Evolutionary conservation across 2,888 invertebrate species (phyloP), one percentile per base, ranked within the genome.

Genomic region (Macrophya annulata): DNA sequence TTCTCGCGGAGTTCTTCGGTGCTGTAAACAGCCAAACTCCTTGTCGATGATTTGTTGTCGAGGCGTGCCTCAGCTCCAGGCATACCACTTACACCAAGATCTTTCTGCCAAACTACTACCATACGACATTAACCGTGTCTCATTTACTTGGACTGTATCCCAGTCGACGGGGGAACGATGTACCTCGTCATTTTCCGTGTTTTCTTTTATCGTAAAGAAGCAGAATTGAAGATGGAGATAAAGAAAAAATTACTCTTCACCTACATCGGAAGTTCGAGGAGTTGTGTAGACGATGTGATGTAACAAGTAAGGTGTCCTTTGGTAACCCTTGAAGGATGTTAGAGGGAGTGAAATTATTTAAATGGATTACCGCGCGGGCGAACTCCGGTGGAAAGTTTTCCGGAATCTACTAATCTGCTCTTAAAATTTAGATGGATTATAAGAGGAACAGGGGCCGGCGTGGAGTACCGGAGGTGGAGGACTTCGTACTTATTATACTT

Each of bases 401-500:
- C 89, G 88, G 89, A 91, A 91, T 91, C 90, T 90, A 89, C 90
- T 90, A 90, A 91, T 91, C 90, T 89, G 89, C 90, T 90, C 91
- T 91, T 92, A 91, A 93, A 93, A 92, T 93, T 93, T 92, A 91
- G 92, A 93, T 92, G 92, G 92, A 92, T 93, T 91, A 92, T 92
- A 90, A 91, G 89, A 89, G 88, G 90, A 89, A 86, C 86, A 86
- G 82, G 68, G 85, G 74, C 43, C 45, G 79, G 72, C 55, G 37
- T 40, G n/a, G 84, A 82, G 82, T 65, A 62, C 21, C n/a, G 72
- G 74, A 65, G 86, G 68, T 86, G 86, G 87, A 88, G 87, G 87
- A 84, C 85, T 85, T 74, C 83, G 86, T 90, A 90, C 91, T 91
- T 91, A 92, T 91, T 92, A 90, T 91, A 90, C 90, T 91, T 90